Evolutionary conservation across 2,888 invertebrate genomes (phyloP).

Genomic region (Napeogenes sylphis): DNA sequence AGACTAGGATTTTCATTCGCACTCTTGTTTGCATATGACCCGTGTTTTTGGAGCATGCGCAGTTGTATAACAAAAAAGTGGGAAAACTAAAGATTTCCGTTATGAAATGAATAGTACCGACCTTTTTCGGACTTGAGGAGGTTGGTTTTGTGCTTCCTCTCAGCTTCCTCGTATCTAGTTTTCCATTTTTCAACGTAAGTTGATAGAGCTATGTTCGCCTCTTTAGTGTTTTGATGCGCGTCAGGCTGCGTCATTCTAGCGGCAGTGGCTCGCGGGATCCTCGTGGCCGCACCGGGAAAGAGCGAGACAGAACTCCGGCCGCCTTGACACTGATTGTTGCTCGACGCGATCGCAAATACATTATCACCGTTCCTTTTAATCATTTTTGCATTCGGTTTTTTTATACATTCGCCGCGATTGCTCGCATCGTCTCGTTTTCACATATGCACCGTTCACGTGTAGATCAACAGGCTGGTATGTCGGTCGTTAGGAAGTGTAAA

Average conservation of each 20-base stretch:
- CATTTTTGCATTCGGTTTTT: slow-evolving; percentile 74
- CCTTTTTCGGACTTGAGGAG: slow-evolving; percentile 84
- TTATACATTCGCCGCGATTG: slow-evolving; percentile 61
- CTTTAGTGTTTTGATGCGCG: slow-evolving; percentile 69
- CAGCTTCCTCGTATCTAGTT: slow-evolving; percentile 83
- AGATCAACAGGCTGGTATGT: slow-evolving; percentile 71
- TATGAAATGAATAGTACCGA: slow-evolving; percentile 58
- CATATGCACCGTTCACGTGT: slow-evolving; percentile 63
- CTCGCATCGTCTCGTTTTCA: slow-evolving; percentile 64
- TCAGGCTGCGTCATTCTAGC: slow-evolving; percentile 74
- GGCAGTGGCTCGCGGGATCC: slow-evolving; percentile 73
- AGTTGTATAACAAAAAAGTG: slow-evolving; percentile 39
- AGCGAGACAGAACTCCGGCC: slow-evolving; percentile 69
- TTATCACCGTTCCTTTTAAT: slow-evolving; percentile 76
- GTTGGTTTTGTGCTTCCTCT: slow-evolving; percentile 81
- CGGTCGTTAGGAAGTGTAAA: slow-evolving; percentile 47
- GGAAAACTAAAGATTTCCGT: slow-evolving; percentile 40
- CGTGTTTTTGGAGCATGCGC: slow-evolving; percentile 62
- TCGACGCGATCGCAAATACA: slow-evolving; percentile 76
- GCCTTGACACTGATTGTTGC: slow-evolving; percentile 72
- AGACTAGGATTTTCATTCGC: slow-evolving; percentile 63
- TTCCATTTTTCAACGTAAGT: slow-evolving; percentile 81
- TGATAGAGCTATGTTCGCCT: slow-evolving; percentile 70
- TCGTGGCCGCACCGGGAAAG: slow-evolving; percentile 64
- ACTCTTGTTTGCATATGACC: slow-evolving; percentile 65